Conservation (phyloP, 2,113 vertebrate genomes). For the human region GRCh38 chr7:21251001-21251500, state of each 20-base stretch:
- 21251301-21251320: background rate
- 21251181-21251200: background rate
- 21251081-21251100: conserved; percentile 45
- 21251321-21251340: conserved; percentile 14
- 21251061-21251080: no score
- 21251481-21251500: conserved; percentile 35
- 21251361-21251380: conserved; percentile 37
- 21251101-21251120: no score
- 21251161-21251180: conserved; percentile 17
- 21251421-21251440: conserved; percentile 18
- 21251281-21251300: background rate
- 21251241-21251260: conserved; percentile 6
- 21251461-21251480: conserved; percentile 25
- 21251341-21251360: background rate
- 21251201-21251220: background rate
- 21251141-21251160: conserved; percentile 32
- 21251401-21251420: conserved; percentile 7
- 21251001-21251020: conserved; percentile 34
- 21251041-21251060: fast-evolving
- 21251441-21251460: conserved; percentile 4
- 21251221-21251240: background rate
- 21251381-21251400: background rate
- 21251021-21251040: background rate
- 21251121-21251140: background rate
- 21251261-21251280: conserved; percentile 28